Percentiles rank a stretch among this genome's conserved stretches.
Conservation (phyloP, 2,797 vertebrate genomes). For the Okamejei kenojei region DNA sequence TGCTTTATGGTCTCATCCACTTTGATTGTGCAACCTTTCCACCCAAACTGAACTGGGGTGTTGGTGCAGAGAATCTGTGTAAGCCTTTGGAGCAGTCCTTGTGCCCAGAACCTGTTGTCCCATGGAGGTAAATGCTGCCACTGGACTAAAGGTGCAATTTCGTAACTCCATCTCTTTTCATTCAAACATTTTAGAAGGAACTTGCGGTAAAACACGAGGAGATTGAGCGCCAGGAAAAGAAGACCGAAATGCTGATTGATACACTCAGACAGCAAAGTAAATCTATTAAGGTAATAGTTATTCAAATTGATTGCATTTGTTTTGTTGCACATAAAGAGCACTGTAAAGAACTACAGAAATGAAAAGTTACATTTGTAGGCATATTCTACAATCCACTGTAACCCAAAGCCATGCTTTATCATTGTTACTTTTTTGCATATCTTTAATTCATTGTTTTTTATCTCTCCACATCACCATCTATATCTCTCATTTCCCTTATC, state of each 20-base stretch:
- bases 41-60: not conserved
- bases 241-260: not conserved
- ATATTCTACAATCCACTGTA: too few species aligned
- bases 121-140: not conserved
- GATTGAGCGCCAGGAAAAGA: not conserved
- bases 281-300: not conserved
- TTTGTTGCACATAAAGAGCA: too few species aligned
- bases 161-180: not conserved
- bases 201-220: slow-evolving; percentile 5
- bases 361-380: too few species aligned
- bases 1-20: not conserved
- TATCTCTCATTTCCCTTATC: too few species aligned
- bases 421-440: too few species aligned
- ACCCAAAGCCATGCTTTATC: too few species aligned
- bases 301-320: not conserved
- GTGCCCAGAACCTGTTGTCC: not conserved
- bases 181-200: not conserved
- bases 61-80: not conserved
- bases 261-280: not conserved
- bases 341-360: too few species aligned
- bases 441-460: too few species aligned
- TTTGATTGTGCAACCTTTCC: not conserved
- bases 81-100: not conserved
- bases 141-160: not conserved
- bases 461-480: too few species aligned